These are phyloP conservation scores for Lypha dubia DNA, from an alignment of 2,888 invertebrate species.

Conservation along the genomic window DNA sequence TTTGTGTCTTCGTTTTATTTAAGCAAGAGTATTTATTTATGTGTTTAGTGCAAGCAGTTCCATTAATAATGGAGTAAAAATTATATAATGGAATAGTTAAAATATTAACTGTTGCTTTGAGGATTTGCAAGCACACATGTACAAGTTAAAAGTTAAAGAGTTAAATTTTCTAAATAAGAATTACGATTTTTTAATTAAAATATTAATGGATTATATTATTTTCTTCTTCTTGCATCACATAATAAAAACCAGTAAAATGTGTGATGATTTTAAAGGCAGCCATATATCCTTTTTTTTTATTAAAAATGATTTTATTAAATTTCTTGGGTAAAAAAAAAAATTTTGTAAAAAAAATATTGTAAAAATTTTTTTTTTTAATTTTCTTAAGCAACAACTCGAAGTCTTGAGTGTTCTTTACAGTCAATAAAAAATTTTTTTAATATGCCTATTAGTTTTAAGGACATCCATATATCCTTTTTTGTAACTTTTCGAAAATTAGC, in stretches of 20 bases:
- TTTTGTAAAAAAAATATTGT: neutral
- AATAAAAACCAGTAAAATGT: too few relatives aligned
- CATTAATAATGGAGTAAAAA: slow-evolving; percentile 29
- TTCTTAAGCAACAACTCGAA: neutral
- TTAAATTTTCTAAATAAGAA: neutral
- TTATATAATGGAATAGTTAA: slow-evolving; percentile 7
- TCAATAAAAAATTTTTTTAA: neutral
- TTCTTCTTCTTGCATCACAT: too few relatives aligned
- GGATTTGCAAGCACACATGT: neutral
- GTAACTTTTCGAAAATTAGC: neutral
- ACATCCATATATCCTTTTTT: slow-evolving; percentile 11
- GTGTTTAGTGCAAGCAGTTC: slow-evolving; percentile 24
- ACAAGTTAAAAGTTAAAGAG: neutral
- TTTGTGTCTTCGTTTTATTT: slow-evolving; percentile 7
- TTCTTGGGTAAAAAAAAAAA: too few relatives aligned
- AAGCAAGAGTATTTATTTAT: slow-evolving; percentile 35
- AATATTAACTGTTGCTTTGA: slow-evolving; percentile 65
- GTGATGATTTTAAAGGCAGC: too few relatives aligned
- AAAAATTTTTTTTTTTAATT: neutral
- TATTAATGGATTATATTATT: too few relatives aligned
- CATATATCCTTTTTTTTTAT: too few relatives aligned
- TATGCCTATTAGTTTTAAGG: neutral
- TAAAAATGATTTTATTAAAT: too few relatives aligned
- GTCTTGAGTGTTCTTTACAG: neutral
- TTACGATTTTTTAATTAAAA: neutral